These are phyloP conservation scores for Carposina sasakii DNA, from an alignment of 1,140 invertebrate genomes.

Conservation along the genomic window DNA sequence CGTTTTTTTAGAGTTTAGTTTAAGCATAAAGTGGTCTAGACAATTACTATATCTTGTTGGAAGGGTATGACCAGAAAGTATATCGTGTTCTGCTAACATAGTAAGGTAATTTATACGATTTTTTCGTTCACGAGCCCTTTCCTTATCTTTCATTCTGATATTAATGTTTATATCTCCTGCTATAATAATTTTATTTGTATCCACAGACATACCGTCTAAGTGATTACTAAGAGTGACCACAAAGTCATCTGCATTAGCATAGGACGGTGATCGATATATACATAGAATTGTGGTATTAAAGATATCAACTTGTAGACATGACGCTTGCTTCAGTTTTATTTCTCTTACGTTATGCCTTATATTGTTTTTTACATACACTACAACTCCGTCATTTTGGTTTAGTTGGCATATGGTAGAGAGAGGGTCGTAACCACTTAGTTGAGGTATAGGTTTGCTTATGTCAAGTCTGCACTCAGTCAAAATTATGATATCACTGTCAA, in stretches of 20 bases:
- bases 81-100: too few species aligned
- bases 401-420: neutral
- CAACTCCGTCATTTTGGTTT: slow-evolving; percentile 1
- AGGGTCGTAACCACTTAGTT: neutral
- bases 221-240: neutral
- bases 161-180: slow-evolving; percentile 4
- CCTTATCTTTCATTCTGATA: neutral
- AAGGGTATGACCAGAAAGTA: too few species aligned
- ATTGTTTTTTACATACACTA: neutral
- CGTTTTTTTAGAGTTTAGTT: too few species aligned
- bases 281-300: neutral
- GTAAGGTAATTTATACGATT: neutral
- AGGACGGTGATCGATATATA: neutral
- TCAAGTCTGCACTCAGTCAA: slow-evolving; percentile 3
- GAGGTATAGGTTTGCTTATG: neutral
- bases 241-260: neutral
- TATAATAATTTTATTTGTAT: neutral
- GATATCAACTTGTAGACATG: neutral
- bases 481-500: neutral
- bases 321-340: neutral
- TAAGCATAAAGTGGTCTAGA: too few species aligned
- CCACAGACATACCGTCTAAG: neutral
- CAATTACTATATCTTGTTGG: too few species aligned
- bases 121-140: neutral
- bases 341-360: neutral